A percentile compares a stretch with the other conserved stretches of the same genome.
phyloP scores from a whole-genome alignment of 2,113 vertebrate genomes.

The Archocentrus centrarchus region DNA sequence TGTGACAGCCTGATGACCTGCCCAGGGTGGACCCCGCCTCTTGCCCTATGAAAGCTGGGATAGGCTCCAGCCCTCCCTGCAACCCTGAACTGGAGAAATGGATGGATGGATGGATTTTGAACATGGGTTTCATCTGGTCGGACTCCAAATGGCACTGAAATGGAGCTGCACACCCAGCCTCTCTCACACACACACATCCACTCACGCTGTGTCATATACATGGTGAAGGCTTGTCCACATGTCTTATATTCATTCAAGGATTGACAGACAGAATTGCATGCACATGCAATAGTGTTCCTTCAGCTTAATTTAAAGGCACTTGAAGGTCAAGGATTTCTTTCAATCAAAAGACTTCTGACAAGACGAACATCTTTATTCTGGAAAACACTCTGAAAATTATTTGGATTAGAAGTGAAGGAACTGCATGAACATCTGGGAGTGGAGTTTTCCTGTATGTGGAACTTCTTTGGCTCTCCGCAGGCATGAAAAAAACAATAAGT shows the following conservation, averaged over 20 bases:
- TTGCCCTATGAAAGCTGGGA: no score
- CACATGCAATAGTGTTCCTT: constrained; percentile 77
- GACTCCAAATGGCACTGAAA: constrained; percentile 20
- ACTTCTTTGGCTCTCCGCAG: constrained; percentile 76
- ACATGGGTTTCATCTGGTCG: constrained; percentile 23
- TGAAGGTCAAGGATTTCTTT: constrained; percentile 77
- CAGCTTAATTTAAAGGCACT: constrained; percentile 76
- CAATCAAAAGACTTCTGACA: constrained; percentile 82
- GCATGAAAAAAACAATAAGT: constrained; percentile 94
- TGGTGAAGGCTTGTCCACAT: constrained; percentile 71
- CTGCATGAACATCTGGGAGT: constrained; percentile 87
- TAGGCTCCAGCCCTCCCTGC: no score
- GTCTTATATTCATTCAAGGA: constrained; percentile 71
- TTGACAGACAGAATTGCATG: constrained; percentile 82
- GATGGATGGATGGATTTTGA: background rate
- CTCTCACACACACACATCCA: background rate
- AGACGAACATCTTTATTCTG: constrained; percentile 85
- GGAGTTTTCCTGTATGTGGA: constrained; percentile 78
- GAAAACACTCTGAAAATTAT: constrained; percentile 90
- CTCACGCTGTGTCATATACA: constrained; percentile 11
- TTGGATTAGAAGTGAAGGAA: constrained; percentile 88
- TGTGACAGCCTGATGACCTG: no score
- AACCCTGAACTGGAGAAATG: no score
- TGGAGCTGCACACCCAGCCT: constrained; percentile 20
- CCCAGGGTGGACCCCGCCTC: no score